phyloP scores from a whole-genome alignment of 2,113 vertebrate species.

The Aptenodytes patagonicus region DNA sequence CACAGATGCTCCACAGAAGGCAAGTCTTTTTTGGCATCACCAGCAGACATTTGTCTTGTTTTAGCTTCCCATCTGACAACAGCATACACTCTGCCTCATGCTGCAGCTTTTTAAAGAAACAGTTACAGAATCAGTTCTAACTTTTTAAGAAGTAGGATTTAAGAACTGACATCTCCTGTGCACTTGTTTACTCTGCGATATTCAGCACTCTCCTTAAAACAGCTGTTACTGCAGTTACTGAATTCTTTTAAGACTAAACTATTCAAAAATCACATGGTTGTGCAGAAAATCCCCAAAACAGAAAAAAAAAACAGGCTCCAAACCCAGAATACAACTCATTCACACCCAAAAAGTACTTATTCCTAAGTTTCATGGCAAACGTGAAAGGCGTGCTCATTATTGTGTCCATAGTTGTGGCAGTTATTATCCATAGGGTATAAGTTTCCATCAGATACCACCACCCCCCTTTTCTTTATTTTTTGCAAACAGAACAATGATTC shows the following conservation, averaged over 20 bases:
- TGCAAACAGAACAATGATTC: not conserved
- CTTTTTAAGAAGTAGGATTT: not conserved
- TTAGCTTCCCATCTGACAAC: not conserved
- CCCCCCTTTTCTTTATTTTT: not conserved
- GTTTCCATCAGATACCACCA: not conserved
- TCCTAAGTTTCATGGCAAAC: not conserved
- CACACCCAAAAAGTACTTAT: not conserved
- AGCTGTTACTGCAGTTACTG: not conserved
- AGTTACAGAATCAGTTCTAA: not conserved
- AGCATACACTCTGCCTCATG: not conserved
- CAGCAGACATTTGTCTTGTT: not conserved
- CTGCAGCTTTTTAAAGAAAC: not conserved
- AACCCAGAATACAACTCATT: not conserved
- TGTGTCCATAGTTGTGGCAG: not conserved
- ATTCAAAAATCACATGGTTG: not conserved
- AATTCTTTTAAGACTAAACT: not conserved
- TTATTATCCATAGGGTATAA: not conserved
- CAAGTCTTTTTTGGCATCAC: not conserved
- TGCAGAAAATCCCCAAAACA: not conserved
- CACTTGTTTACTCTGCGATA: not conserved
- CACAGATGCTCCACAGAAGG: not conserved
- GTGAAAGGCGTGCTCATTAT: not conserved
- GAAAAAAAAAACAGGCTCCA: not conserved
- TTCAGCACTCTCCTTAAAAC: not conserved
- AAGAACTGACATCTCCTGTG: not conserved